These are phyloP conservation scores for Pterostichus niger DNA, from an alignment of 2,888 invertebrate genomes.

Conservation along the genomic window DNA sequence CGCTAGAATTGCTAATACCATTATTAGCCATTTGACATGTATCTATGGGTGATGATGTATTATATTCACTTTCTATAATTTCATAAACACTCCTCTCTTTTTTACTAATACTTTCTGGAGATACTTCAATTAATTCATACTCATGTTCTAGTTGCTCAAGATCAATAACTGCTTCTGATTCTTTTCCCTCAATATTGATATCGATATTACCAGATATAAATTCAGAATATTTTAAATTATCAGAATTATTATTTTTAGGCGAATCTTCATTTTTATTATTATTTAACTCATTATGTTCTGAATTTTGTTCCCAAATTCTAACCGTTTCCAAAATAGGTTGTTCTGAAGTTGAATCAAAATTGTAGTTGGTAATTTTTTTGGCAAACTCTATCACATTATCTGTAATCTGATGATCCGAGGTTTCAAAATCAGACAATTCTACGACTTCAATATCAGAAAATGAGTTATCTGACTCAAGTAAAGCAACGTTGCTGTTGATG, in stretches of 20 bases:
- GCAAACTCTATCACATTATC: slow-evolving; percentile 49
- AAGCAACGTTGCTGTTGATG: slow-evolving; percentile 49
- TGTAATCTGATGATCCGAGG: slow-evolving; percentile 6
- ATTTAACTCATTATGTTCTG: too few species aligned
- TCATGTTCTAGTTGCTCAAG: neutral
- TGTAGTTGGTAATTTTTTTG: slow-evolving; percentile 26
- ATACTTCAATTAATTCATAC: neutral
- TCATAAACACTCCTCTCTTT: neutral
- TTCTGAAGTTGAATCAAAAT: slow-evolving; percentile 7
- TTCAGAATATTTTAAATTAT: too few species aligned
- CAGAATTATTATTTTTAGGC: too few species aligned
- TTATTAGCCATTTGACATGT: neutral
- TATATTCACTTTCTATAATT: neutral
- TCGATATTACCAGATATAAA: too few species aligned
- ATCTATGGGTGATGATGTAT: neutral
- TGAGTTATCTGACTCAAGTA: slow-evolving; percentile 30
- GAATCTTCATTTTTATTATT: too few species aligned
- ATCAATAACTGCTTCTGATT: neutral
- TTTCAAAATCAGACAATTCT: slow-evolving; percentile 11
- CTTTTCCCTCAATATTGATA: too few species aligned
- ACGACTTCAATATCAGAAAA: slow-evolving; percentile 59
- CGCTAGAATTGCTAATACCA: neutral
- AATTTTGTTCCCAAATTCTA: slow-evolving; percentile 43
- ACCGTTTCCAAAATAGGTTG: slow-evolving; percentile 9
- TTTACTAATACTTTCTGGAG: neutral